These are phyloP conservation scores for Casuarius casuarius DNA, from an alignment of 2,113 vertebrate genomes.

Conservation along the genomic window DNA sequence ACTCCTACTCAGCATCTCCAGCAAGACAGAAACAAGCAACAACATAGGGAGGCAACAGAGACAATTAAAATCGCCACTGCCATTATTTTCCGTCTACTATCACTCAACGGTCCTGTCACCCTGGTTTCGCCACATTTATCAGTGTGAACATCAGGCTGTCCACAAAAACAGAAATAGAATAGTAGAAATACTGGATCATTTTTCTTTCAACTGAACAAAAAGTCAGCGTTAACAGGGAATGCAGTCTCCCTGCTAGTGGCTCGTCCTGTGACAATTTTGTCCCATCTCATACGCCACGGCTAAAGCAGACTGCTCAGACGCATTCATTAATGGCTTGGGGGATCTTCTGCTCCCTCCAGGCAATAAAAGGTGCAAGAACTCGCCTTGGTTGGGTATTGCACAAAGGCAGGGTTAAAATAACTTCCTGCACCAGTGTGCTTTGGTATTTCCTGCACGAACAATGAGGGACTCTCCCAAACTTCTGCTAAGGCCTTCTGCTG, in stretches of 20 bases:
- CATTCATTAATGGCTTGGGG: not conserved
- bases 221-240: accelerated
- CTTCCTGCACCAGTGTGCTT: not conserved
- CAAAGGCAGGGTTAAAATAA: not conserved
- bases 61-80: not conserved
- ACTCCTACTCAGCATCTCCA: not conserved
- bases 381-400: not conserved
- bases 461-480: not conserved
- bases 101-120: not conserved
- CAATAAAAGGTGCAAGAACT: not conserved
- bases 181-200: not conserved
- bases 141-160: not conserved
- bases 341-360: not conserved
- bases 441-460: not conserved
- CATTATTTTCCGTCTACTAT: not conserved
- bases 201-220: not conserved
- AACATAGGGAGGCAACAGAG: not conserved
- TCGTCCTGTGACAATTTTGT: not conserved
- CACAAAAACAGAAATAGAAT: no score
- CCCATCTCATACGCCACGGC: accelerated
- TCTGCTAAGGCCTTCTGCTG: not conserved
- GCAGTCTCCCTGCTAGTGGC: not conserved
- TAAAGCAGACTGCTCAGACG: not conserved
- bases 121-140: not conserved
- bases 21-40: not conserved